A percentile compares a stretch with the other conserved stretches of the same genome.
phyloP scores from a whole-genome alignment of 2,888 invertebrate genomes.

The Ariolimax columbianus region DNA sequence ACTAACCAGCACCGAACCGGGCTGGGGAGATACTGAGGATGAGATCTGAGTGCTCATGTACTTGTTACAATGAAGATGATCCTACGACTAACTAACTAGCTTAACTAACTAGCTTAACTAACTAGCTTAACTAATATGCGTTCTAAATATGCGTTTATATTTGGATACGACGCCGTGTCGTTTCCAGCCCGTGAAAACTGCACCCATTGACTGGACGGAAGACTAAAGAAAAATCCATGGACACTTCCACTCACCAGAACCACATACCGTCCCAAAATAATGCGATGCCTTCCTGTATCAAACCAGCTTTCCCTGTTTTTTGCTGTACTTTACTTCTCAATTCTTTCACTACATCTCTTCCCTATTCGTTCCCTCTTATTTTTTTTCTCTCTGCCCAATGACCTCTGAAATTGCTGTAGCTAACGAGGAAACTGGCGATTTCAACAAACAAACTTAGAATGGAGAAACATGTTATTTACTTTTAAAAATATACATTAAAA shows the following conservation, averaged over 20 bases:
- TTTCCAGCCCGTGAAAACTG: neutral
- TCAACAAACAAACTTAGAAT: neutral
- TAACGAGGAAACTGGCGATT: neutral
- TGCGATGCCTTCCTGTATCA: neutral
- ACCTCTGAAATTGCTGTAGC: neutral
- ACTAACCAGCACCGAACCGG: too few relatives aligned
- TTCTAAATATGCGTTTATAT: too few relatives aligned
- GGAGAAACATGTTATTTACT: neutral
- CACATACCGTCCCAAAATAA: neutral
- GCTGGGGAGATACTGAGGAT: too few relatives aligned
- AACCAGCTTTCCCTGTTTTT: neutral
- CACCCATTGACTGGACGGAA: too few relatives aligned
- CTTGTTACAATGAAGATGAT: too few relatives aligned
- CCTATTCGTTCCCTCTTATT: neutral
- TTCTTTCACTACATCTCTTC: neutral
- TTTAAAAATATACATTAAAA: neutral
- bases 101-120: too few relatives aligned
- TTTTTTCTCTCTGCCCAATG: neutral
- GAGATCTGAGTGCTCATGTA: too few relatives aligned
- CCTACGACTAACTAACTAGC: too few relatives aligned
- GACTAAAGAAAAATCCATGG: neutral
- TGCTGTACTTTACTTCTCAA: too few relatives aligned
- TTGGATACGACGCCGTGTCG: too few relatives aligned
- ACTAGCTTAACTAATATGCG: too few relatives aligned
- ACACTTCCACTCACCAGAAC: too few relatives aligned